These are phyloP conservation scores for Drosophila aldrichi DNA, from an alignment of 2,888 invertebrate genomes.

Conservation along the genomic window DNA sequence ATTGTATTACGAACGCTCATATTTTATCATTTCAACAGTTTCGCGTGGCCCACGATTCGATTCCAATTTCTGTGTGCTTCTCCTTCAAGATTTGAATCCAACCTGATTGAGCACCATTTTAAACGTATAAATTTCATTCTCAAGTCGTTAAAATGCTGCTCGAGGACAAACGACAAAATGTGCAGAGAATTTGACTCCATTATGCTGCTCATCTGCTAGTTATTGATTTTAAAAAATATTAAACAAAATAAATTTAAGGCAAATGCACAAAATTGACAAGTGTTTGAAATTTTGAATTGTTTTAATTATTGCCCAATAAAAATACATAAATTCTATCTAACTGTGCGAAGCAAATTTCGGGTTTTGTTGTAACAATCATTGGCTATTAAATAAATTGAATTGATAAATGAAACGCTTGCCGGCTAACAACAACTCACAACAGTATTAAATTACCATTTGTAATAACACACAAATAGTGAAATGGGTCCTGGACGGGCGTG, in stretches of 20 bases:
- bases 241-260: not conserved
- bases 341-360: conserved; percentile 34
- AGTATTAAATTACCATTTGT: conserved; percentile 83
- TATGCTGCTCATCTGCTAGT: conserved; percentile 10
- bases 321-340: not conserved
- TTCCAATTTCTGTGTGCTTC: conserved; percentile 50
- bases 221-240: not conserved
- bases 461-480: conserved; percentile 23
- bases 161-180: conserved; percentile 22
- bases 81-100: conserved; percentile 33
- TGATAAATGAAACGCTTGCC: not conserved
- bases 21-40: conserved; percentile 79
- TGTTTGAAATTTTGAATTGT: not conserved
- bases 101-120: conserved; percentile 64
- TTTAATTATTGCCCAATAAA: not conserved
- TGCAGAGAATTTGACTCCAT: conserved; percentile 36
- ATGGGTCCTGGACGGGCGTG: not conserved
- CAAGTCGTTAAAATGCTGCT: conserved; percentile 47
- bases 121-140: conserved; percentile 60
- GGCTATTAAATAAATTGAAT: conserved; percentile 46
- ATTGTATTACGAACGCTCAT: conserved; percentile 81
- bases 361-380: conserved; percentile 52
- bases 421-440: conserved; percentile 63
- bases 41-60: conserved; percentile 56
- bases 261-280: not conserved